Conservation (phyloP, 2,888 invertebrate genomes). For the Hydraecia micacea region DNA sequence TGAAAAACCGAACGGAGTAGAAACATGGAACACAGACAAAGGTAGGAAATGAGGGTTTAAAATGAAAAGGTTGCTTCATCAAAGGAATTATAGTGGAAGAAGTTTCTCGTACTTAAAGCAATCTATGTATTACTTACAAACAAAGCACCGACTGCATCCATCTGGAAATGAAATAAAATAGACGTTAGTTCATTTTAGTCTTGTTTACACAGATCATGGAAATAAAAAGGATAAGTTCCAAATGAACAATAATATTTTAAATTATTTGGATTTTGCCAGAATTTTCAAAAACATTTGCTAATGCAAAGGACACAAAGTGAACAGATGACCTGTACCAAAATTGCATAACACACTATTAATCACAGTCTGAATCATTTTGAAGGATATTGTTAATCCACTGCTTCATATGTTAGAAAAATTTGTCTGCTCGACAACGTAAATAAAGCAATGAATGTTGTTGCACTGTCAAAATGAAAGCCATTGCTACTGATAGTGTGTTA, state of each 20-base stretch:
- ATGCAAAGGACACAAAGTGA: not conserved
- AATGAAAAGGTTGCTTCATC: conserved; percentile 56
- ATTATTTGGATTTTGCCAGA: not conserved
- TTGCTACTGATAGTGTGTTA: not conserved
- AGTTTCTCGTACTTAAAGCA: conserved; percentile 33
- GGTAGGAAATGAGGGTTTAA: conserved; percentile 56
- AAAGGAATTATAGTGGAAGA: conserved; percentile 46
- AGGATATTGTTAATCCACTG: not conserved
- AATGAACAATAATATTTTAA: not conserved
- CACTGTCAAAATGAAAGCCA: not conserved
- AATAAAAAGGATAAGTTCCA: not conserved
- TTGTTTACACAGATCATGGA: not conserved
- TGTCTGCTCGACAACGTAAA: not conserved
- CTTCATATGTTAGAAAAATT: not conserved
- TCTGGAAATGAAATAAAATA: conserved; percentile 62
- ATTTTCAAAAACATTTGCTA: not conserved
- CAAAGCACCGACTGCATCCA: conserved; percentile 54
- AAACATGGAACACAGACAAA: conserved; percentile 50
- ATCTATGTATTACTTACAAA: conserved; percentile 58
- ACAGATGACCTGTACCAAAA: not conserved
- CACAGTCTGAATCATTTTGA: not conserved
- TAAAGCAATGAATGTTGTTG: not conserved
- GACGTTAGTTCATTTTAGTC: conserved; percentile 34
- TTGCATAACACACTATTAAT: not conserved
- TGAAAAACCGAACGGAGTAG: conserved; percentile 41